phyloP scores from a whole-genome alignment of 1,140 invertebrate genomes.

The Sinonovacula constricta region DNA sequence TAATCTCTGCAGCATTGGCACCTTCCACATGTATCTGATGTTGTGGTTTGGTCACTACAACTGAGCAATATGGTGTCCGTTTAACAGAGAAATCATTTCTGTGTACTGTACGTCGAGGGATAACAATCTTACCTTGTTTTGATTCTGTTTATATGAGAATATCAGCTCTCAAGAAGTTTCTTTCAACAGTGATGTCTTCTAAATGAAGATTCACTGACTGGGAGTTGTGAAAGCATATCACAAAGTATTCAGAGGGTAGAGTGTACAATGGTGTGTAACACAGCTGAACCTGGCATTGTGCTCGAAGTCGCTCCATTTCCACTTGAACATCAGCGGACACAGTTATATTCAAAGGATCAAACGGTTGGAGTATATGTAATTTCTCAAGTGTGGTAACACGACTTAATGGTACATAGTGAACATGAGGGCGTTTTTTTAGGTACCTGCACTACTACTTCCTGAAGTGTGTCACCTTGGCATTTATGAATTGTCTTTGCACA shows the following conservation, averaged over 20 bases:
- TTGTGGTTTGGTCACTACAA: background rate
- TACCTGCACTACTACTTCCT: constrained; percentile 13
- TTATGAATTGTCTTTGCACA: constrained; percentile 36
- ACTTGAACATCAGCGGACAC: constrained; percentile 6
- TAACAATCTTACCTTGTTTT: background rate
- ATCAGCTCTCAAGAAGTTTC: constrained; percentile 13
- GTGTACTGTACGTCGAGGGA: background rate
- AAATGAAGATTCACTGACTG: constrained; percentile 25
- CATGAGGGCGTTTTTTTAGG: constrained; percentile 15
- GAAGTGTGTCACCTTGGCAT: constrained; percentile 30
- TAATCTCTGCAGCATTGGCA: constrained; percentile 8
- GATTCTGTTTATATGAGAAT: constrained; percentile 14
- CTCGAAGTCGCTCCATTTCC: constrained; percentile 21
- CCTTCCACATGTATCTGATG: background rate
- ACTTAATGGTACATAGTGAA: constrained; percentile 44
- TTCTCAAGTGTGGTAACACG: constrained; percentile 14
- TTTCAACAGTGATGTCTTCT: constrained; percentile 15
- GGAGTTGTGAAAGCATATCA: constrained; percentile 18
- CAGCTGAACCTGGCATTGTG: constrained; percentile 2
- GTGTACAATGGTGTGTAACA: constrained; percentile 5
- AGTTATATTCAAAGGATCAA: constrained; percentile 26
- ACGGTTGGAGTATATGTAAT: constrained; percentile 10
- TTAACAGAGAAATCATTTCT: constrained; percentile 11
- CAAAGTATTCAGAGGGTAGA: background rate
- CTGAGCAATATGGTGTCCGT: constrained; percentile 18